phyloP scores from a whole-genome alignment of 2,888 invertebrate species.

The Eupithecia centaureata region DNA sequence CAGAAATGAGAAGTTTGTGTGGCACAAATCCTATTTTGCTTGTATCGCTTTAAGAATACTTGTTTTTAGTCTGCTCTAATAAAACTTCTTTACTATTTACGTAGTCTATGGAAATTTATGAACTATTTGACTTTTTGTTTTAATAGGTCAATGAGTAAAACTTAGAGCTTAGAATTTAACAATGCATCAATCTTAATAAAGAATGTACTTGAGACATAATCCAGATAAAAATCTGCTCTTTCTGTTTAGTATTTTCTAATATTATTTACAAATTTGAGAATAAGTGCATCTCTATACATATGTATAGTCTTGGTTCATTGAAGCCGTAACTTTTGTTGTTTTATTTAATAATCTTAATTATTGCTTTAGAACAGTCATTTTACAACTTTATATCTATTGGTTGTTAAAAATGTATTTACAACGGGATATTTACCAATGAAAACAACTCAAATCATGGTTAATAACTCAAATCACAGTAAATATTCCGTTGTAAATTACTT shows the following conservation, averaged over 20 bases:
- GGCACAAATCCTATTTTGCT: too few relatives aligned
- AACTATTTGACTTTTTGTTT: conserved; percentile 2
- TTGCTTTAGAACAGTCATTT: too few relatives aligned
- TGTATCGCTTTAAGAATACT: too few relatives aligned
- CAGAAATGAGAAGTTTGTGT: neutral
- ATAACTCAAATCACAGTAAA: too few relatives aligned
- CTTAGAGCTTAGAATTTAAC: conserved; percentile 8
- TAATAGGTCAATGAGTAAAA: conserved; percentile 3
- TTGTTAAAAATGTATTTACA: too few relatives aligned
- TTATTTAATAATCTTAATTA: neutral
- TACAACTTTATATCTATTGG: too few relatives aligned
- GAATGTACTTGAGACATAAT: conserved; percentile 11
- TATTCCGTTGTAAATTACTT: too few relatives aligned
- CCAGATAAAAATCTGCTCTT: conserved; percentile 16
- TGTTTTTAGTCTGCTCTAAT: too few relatives aligned
- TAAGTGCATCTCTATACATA: conserved; percentile 32
- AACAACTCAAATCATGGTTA: too few relatives aligned
- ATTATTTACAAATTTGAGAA: conserved; percentile 35
- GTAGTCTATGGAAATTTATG: neutral
- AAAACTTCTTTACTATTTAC: neutral
- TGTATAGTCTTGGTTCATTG: conserved; percentile 29
- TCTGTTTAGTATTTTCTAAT: conserved; percentile 13
- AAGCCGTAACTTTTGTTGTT: neutral
- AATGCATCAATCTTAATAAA: conserved; percentile 11
- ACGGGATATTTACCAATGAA: too few relatives aligned